Percentiles rank a stretch among this genome's conserved stretches.
Conservation (phyloP, 1,140 invertebrate species). For the Solen grandis region DNA sequence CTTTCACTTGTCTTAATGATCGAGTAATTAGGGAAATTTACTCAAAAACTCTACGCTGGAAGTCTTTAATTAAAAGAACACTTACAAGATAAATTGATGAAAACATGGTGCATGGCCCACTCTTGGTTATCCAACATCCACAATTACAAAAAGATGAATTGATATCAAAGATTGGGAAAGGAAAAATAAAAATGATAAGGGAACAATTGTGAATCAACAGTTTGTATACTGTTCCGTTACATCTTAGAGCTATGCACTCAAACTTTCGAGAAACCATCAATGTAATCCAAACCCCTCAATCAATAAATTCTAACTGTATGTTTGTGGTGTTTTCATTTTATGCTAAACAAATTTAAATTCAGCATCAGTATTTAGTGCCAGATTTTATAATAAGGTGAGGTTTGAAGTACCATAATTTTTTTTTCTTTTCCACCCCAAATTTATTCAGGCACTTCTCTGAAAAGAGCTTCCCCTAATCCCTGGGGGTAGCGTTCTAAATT, state of each 20-base stretch:
- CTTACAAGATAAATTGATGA: neutral
- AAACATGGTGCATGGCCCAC: too few species aligned
- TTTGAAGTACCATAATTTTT: constrained; percentile 55
- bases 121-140: too few species aligned
- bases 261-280: too few species aligned
- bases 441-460: constrained; percentile 31
- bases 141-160: constrained; percentile 35
- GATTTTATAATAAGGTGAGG: constrained; percentile 11
- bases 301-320: neutral
- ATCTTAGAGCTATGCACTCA: too few species aligned
- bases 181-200: constrained; percentile 27
- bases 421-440: constrained; percentile 34
- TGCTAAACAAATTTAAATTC: constrained; percentile 15
- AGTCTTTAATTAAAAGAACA: neutral
- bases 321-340: neutral
- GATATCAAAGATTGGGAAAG: neutral
- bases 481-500: neutral
- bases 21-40: neutral
- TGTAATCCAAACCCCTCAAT: too few species aligned
- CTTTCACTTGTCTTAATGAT: neutral
- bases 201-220: constrained; percentile 24
- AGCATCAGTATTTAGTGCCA: constrained; percentile 40
- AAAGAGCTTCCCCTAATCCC: constrained; percentile 13
- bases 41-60: neutral
- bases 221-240: too few species aligned